Evolutionary conservation across 2,797 vertebrate genomes (phyloP).

Genomic region (Bryconaethiops microstoma): DNA sequence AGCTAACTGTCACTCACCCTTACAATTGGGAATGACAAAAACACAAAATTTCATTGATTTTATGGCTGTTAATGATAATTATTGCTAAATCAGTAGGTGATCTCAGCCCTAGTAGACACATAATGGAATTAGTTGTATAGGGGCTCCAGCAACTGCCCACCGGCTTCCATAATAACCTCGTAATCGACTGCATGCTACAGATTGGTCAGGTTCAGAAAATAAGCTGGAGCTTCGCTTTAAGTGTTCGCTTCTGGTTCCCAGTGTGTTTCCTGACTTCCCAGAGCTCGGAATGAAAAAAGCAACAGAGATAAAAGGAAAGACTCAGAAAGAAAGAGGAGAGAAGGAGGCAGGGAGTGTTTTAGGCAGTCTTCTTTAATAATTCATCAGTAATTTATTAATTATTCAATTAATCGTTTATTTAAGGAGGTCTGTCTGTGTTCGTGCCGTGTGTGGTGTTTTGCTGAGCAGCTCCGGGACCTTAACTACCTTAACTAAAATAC

Average conservation of each 20-base stretch:
- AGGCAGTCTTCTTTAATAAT: conserved; percentile 31
- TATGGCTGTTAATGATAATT: too few relatives aligned
- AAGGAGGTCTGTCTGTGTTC: conserved; percentile 2
- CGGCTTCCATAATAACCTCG: too few relatives aligned
- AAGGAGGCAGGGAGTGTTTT: conserved; percentile 6
- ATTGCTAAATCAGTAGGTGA: too few relatives aligned
- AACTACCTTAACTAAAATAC: neutral
- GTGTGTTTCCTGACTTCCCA: neutral
- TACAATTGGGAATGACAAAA: too few relatives aligned
- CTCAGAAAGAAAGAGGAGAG: neutral
- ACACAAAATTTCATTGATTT: too few relatives aligned
- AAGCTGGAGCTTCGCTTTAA: neutral
- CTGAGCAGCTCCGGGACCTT: neutral
- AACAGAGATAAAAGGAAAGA: neutral
- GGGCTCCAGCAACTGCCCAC: too few relatives aligned
- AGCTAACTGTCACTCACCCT: too few relatives aligned
- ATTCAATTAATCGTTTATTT: conserved; percentile 41
- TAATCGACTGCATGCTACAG: neutral
- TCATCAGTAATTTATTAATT: conserved; percentile 36
- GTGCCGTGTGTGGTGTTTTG: neutral
- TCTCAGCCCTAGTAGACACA: too few relatives aligned
- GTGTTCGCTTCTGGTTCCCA: neutral
- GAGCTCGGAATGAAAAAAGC: neutral
- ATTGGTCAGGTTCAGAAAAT: neutral
- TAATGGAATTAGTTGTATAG: too few relatives aligned